Evolutionary conservation across 2,113 vertebrate species (phyloP).

Genomic region (Pedetes capensis): DNA sequence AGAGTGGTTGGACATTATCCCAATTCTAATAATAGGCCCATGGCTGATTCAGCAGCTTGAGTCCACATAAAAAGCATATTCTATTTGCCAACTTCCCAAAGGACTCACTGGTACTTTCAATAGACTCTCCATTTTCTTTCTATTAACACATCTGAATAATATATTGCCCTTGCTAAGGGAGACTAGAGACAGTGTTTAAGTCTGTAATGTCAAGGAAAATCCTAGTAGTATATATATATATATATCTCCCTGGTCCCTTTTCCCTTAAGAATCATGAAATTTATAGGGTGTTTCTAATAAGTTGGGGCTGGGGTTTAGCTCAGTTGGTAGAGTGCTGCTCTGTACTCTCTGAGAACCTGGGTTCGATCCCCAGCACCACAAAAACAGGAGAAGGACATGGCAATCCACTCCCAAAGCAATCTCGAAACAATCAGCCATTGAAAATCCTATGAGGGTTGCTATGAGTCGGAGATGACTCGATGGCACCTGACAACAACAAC

Average conservation of each 20-base stretch:
- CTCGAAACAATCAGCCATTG: no score
- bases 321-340: no score
- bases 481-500: no score
- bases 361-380: no score
- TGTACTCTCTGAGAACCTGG: no score
- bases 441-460: no score
- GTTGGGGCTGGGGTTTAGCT: no score
- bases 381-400: no score
- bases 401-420: no score
- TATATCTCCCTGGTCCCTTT: background rate
- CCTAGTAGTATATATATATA: background rate
- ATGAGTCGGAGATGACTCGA: no score
- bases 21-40: constrained; percentile 11
- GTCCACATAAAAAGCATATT: background rate
- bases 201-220: background rate
- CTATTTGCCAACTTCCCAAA: background rate
- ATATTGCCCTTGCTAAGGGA: background rate
- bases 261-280: background rate
- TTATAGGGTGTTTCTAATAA: background rate
- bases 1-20: background rate
- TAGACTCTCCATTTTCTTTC: background rate
- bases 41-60: background rate
- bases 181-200: background rate
- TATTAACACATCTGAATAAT: background rate
- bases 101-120: background rate